These are phyloP conservation scores for Allacma fusca DNA, from an alignment of 2,888 invertebrate species.

Conservation along the genomic window DNA sequence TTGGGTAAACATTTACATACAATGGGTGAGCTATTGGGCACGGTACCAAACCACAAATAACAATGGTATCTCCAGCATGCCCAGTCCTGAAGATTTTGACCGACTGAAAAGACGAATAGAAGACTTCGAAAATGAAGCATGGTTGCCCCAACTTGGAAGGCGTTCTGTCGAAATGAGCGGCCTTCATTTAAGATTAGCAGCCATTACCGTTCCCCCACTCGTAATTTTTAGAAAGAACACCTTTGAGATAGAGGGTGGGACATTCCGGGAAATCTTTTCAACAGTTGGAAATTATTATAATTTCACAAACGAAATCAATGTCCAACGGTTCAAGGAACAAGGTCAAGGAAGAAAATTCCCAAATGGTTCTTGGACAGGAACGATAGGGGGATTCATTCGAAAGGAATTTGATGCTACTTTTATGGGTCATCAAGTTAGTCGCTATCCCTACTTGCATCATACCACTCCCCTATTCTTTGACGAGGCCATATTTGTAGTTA, in stretches of 20 bases:
- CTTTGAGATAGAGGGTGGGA: neutral
- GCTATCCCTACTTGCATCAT: slow-evolving; percentile 17
- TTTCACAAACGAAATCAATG: neutral
- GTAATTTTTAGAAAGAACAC: neutral
- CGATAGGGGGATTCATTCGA: slow-evolving; percentile 20
- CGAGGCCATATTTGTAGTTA: neutral
- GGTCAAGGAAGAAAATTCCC: slow-evolving; percentile 11
- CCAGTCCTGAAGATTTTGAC: too few relatives aligned
- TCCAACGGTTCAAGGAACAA: neutral
- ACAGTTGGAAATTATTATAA: neutral
- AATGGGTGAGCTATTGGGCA: too few relatives aligned
- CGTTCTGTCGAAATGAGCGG: neutral
- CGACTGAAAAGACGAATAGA: too few relatives aligned
- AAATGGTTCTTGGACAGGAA: slow-evolving; percentile 20
- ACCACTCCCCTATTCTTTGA: slow-evolving; percentile 29
- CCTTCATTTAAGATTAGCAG: slow-evolving; percentile 1
- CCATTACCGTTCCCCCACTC: neutral
- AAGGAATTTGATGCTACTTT: slow-evolving; percentile 30
- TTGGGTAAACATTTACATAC: too few relatives aligned
- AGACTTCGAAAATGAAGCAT: too few relatives aligned
- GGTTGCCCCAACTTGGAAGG: too few relatives aligned
- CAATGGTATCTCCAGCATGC: too few relatives aligned
- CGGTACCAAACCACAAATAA: too few relatives aligned
- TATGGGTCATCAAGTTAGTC: slow-evolving; percentile 16
- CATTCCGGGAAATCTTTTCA: neutral